phyloP scores from a whole-genome alignment of 2,888 invertebrate species.

The Drosophila histrio region DNA sequence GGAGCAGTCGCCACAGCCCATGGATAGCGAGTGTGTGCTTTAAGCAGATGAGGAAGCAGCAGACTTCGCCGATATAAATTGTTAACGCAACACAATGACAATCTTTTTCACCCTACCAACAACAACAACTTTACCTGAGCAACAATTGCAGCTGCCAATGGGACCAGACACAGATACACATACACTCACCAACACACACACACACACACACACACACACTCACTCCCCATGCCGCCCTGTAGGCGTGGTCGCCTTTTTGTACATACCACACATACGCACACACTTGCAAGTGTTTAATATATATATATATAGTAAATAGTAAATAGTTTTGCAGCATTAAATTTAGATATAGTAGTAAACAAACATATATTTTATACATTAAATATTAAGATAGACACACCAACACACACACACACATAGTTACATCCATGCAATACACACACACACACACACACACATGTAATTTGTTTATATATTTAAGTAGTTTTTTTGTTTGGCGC shows the following conservation, averaged over 20 bases:
- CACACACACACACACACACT: conserved; percentile 8
- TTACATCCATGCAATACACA: conserved; percentile 31
- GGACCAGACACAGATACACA: conserved; percentile 51
- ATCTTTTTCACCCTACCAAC: conserved; percentile 8
- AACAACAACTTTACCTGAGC: conserved; percentile 54
- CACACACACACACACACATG: conserved; percentile 28
- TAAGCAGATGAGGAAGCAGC: conserved; percentile 74
- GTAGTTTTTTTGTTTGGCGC: conserved; percentile 71
- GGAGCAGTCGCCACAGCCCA: conserved; percentile 48
- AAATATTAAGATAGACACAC: conserved; percentile 33
- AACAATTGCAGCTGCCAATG: conserved; percentile 48
- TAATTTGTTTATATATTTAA: conserved; percentile 51
- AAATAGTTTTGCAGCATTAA: conserved; percentile 35
- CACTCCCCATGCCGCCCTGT: conserved; percentile 7
- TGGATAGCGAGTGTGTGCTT: conserved; percentile 70
- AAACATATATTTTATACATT: conserved; percentile 42
- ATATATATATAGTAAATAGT: too few relatives aligned
- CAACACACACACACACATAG: conserved; percentile 7
- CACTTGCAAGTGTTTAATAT: too few relatives aligned
- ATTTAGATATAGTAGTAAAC: background rate
- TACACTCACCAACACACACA: conserved; percentile 14
- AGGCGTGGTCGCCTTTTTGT: conserved; percentile 33
- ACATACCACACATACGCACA: conserved; percentile 50
- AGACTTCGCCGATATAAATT: too few relatives aligned
- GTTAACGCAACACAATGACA: conserved; percentile 17